Conservation (phyloP, 1,140 invertebrate genomes). For the Drosophila murphyi region DNA sequence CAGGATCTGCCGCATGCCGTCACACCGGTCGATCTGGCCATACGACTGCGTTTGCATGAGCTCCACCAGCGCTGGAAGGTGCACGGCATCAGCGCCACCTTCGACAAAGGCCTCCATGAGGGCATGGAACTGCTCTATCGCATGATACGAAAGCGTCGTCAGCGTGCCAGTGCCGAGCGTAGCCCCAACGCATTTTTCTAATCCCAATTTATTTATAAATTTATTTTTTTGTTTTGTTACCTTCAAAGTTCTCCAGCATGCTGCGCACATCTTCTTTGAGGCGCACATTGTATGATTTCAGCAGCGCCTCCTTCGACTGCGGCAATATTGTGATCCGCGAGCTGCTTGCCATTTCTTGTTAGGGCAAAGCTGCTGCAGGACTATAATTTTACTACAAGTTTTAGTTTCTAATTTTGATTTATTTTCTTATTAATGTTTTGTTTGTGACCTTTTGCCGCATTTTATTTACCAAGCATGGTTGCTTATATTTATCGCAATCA, state of each 20-base stretch:
- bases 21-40: slow-evolving; percentile 11
- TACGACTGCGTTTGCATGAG: slow-evolving; percentile 26
- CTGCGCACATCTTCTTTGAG: slow-evolving; percentile 98
- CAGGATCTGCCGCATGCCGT: slow-evolving; percentile 33
- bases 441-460: slow-evolving; percentile 2
- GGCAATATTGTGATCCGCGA: slow-evolving; percentile 86
- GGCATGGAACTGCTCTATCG: slow-evolving; percentile 88
- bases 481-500: background rate
- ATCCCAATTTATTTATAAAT: background rate
- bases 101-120: slow-evolving; percentile 71
- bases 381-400: slow-evolving; percentile 8
- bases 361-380: background rate
- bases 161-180: background rate
- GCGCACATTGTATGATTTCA: slow-evolving; percentile 96
- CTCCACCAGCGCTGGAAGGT: slow-evolving; percentile 45
- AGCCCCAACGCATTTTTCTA: background rate
- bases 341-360: slow-evolving; percentile 80
- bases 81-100: slow-evolving; percentile 38
- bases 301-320: slow-evolving; percentile 96
- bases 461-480: background rate
- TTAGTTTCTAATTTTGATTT: background rate
- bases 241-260: slow-evolving; percentile 98
- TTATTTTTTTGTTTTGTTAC: slow-evolving; percentile 84
- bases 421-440: background rate
- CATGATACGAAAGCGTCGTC: slow-evolving; percentile 39